Evolutionary conservation across 2,888 invertebrate genomes (phyloP).

Genomic region (Electrophaes corylata): DNA sequence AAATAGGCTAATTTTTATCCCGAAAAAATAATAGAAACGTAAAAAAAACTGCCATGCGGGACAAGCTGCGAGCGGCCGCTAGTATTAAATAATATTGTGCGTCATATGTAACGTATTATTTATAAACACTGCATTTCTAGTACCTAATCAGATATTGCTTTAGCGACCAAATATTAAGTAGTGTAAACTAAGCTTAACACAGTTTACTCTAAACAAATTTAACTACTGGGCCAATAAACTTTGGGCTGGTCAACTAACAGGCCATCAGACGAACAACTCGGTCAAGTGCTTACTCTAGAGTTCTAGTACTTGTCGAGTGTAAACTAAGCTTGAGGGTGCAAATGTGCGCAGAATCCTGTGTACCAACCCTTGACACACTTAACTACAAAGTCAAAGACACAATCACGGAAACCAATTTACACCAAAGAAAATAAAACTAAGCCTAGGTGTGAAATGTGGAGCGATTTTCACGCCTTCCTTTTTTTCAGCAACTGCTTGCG

Average conservation of each 20-base stretch:
- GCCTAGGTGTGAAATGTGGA: background rate
- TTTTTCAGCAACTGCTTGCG: background rate
- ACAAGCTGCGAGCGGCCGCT: too few species aligned
- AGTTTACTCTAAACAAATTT: background rate
- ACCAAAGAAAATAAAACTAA: slow-evolving; percentile 5
- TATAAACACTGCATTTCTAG: too few species aligned
- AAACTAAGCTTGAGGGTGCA: slow-evolving; percentile 5
- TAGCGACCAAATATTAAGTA: background rate
- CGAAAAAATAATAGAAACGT: too few species aligned
- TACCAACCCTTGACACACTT: slow-evolving; percentile 20
- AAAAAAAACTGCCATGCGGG: too few species aligned
- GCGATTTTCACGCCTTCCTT: background rate
- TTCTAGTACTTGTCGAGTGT: slow-evolving; percentile 2
- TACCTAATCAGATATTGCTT: background rate
- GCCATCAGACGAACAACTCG: background rate
- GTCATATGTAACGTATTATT: too few species aligned
- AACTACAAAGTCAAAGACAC: slow-evolving; percentile 24
- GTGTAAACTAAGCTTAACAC: background rate
- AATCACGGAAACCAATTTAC: slow-evolving; percentile 14
- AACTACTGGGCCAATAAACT: background rate
- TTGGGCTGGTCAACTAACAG: background rate
- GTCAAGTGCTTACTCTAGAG: background rate
- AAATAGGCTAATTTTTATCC: too few species aligned
- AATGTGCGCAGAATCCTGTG: slow-evolving; percentile 15
- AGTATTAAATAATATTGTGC: too few species aligned